Conservation (phyloP, 2,113 vertebrate species). For the Daboia siamensis region DNA sequence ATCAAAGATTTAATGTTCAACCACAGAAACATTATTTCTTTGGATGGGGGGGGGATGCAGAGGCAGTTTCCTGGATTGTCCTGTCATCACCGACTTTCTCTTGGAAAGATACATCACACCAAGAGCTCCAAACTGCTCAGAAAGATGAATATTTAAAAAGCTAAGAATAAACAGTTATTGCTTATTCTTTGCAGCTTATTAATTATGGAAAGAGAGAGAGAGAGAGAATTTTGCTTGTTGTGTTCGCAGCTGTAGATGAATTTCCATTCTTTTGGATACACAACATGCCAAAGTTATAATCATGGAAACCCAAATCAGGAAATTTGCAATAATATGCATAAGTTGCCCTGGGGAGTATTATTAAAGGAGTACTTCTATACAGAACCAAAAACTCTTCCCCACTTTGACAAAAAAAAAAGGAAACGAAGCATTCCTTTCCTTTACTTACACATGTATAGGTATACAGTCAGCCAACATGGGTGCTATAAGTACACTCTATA, state of each 20-base stretch:
- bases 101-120: constrained; percentile 51
- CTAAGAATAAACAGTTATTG: constrained; percentile 50
- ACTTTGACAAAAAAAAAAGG: background rate
- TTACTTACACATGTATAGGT: background rate
- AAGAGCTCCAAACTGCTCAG: constrained; percentile 43
- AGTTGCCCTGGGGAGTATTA: background rate
- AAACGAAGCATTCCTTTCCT: background rate
- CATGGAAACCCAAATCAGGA: background rate
- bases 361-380: background rate
- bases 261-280: background rate
- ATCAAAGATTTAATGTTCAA: constrained; percentile 67
- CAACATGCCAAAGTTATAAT: background rate
- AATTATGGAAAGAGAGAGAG: constrained; percentile 15
- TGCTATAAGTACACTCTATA: too few relatives aligned
- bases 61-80: constrained; percentile 54
- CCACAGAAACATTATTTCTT: constrained; percentile 59
- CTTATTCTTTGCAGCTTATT: background rate
- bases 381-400: background rate
- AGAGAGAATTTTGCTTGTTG: constrained; percentile 8
- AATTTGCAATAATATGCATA: background rate
- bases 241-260: background rate
- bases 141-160: constrained; percentile 34
- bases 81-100: constrained; percentile 51
- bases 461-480: background rate
- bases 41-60: constrained; percentile 29